Evolutionary conservation across 1,140 invertebrate genomes (phyloP).

Genomic region (Oreohelix idahoensis): DNA sequence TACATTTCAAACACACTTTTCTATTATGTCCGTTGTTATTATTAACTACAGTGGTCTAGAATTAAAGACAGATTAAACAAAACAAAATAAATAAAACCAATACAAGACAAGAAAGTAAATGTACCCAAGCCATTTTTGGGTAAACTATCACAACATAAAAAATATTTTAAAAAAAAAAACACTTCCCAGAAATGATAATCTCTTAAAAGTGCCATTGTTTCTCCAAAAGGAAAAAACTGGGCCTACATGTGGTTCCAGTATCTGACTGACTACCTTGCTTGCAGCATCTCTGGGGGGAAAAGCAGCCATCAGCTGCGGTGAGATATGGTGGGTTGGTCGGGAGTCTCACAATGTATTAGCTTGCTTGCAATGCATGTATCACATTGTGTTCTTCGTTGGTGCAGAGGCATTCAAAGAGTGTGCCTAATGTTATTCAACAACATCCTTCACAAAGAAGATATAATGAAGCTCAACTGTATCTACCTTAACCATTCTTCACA

Average conservation of each 20-base stretch:
- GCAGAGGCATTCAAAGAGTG: not conserved
- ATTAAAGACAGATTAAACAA: too few relatives aligned
- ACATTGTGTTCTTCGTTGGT: not conserved
- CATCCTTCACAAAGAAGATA: not conserved
- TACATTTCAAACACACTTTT: too few relatives aligned
- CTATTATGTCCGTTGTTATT: too few relatives aligned
- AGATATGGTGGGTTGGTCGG: slow-evolving; percentile 38
- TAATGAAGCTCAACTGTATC: not conserved
- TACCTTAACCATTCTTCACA: not conserved
- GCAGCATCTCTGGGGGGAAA: not conserved
- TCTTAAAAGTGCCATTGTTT: not conserved
- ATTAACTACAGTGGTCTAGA: too few relatives aligned
- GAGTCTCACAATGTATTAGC: not conserved
- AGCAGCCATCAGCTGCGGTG: not conserved
- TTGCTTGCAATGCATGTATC: not conserved
- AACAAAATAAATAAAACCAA: too few relatives aligned
- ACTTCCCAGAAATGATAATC: too few relatives aligned
- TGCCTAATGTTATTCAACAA: not conserved
- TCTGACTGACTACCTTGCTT: not conserved
- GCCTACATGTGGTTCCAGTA: not conserved
- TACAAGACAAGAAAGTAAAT: too few relatives aligned
- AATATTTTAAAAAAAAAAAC: too few relatives aligned
- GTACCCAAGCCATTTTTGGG: too few relatives aligned
- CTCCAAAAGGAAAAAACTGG: not conserved
- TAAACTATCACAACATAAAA: too few relatives aligned